Base-by-base conservation (phyloP, 2,113 vertebrate species). In the Dunckerocampus dactyliophorus region DNA sequence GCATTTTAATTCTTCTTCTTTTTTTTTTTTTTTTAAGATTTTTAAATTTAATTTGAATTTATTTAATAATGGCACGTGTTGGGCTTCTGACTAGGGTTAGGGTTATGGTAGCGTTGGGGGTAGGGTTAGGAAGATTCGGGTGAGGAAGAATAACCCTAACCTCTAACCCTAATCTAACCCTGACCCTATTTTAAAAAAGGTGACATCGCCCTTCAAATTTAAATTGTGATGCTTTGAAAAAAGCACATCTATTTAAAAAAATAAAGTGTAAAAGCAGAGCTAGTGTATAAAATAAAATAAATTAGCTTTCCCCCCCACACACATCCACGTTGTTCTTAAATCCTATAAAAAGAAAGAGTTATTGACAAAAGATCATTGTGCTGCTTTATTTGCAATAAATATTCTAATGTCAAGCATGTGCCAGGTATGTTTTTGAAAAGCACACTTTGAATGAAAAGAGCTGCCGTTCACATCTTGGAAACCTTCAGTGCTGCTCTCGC, bases 261-360 rank as follows among this genome's bases (percentile, higher is more conserved):
- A 88, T 80, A 85, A 84, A 82, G 73, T 87, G 60, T 74, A 84
- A 86, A 87, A 72, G 76, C 80, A 81, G 76, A 79, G 71, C 85
- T 63, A 54, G 82, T 71, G 65, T 88, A 91, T 58, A 91, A 90
- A 88, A 89, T 80, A 72, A 90, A 90, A 85, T 87, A 90, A 90
- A 88, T 88, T 75, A 88, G 73, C 63, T 45, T 68, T 65, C 55
- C 48, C 64, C 48, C 47, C 15, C 0, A 47, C 37, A 56, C 21
- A 48, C 74, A 46, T 72, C 66, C 48, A 64, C 72, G 63, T 37
- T n/a, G 17, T 54, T 54, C 54, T 74, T 80, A 84, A 80, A 82
- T 42, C 74, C 79, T 65, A 69, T 21, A 42, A 42, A 42, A 56
- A 15, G 0, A 6, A 56, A 56, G 42, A 34, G 19, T 3, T 39